Conservation (phyloP, 2,113 vertebrate genomes). For the Xerus inauris region DNA sequence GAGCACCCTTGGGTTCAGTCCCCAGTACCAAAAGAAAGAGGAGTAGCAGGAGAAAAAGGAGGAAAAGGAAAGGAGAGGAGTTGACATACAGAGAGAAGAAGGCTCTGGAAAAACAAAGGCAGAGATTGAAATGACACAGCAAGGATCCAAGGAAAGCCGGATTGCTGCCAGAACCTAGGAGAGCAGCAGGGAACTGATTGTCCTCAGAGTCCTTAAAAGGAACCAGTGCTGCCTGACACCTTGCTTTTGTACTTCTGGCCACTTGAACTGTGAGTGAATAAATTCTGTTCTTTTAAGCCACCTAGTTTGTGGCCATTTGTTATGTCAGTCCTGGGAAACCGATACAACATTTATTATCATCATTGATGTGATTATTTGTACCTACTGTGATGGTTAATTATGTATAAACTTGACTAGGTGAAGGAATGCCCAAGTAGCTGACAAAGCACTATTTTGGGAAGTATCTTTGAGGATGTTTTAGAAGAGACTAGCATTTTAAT, state of each 20-base stretch:
- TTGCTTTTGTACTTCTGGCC: background rate
- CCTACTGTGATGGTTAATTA: background rate
- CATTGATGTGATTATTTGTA: background rate
- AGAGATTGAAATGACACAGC: too few species aligned
- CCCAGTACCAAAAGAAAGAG: too few species aligned
- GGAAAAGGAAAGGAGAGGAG: background rate
- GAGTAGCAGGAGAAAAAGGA: too few species aligned
- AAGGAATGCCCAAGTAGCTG: background rate
- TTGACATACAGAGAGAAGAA: background rate
- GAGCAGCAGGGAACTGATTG: too few species aligned
- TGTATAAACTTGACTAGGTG: background rate
- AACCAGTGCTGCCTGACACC: background rate
- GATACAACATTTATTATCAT: background rate
- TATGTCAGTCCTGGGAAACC: background rate
- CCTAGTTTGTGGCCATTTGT: background rate
- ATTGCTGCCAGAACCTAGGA: background rate
- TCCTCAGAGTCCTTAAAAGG: background rate
- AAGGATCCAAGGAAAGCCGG: background rate
- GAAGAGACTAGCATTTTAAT: background rate
- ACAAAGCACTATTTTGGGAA: background rate
- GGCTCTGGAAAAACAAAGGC: too few species aligned
- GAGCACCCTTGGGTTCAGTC: too few species aligned
- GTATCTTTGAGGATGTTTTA: background rate
- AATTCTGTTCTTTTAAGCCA: background rate
- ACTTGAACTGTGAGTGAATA: background rate